Percentiles rank a stretch among this genome's conserved stretches.
Conservation (phyloP, 2,888 invertebrate species). For the Cylloceria caligata region DNA sequence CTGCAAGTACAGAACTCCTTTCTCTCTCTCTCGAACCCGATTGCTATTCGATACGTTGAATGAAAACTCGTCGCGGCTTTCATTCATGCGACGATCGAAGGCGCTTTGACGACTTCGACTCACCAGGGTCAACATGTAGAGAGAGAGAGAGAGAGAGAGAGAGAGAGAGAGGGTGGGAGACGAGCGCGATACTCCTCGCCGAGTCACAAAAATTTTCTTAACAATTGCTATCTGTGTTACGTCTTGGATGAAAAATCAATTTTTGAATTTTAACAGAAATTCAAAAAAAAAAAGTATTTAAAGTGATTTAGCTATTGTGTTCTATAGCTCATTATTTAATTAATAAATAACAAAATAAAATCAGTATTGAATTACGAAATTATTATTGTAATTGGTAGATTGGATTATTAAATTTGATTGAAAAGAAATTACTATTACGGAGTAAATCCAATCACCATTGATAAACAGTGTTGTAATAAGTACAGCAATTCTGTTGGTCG, state of each 20-base stretch:
- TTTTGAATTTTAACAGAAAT: neutral
- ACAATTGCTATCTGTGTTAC: neutral
- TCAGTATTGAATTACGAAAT: neutral
- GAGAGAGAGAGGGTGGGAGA: too few species aligned
- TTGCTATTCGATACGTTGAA: conserved; percentile 66
- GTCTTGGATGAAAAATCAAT: neutral
- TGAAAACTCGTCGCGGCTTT: conserved; percentile 62
- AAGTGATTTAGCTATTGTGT: neutral
- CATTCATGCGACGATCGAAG: conserved; percentile 61
- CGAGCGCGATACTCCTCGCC: neutral
- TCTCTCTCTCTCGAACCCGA: conserved; percentile 31
- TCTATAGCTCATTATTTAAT: neutral
- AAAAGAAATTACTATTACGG: neutral
- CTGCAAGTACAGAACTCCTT: conserved; percentile 18
- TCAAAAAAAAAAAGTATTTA: neutral
- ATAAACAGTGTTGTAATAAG: neutral
- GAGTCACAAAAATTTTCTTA: neutral
- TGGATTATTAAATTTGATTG: conserved; percentile 7
- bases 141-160: too few species aligned
- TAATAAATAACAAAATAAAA: neutral
- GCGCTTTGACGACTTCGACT: conserved; percentile 17
- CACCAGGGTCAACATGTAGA: neutral
- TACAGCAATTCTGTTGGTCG: neutral
- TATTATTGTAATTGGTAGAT: neutral
- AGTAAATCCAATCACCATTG: conserved; percentile 7